A percentile compares a stretch with the other conserved stretches of the same genome.
Evolutionary conservation across 2,113 vertebrate species (phyloP).

Genomic region (Geococcyx californianus): DNA sequence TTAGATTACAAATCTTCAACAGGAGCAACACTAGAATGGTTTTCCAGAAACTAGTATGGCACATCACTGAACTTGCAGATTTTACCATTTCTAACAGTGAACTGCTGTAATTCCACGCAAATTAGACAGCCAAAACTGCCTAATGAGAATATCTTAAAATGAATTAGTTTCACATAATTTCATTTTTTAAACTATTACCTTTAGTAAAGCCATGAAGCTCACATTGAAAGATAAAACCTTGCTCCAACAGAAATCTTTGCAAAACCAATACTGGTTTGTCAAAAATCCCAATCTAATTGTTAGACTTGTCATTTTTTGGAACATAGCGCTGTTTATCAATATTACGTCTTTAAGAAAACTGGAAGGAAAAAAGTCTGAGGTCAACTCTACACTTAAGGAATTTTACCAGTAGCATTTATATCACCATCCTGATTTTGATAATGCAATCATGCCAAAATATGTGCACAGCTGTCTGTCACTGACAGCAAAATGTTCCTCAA

Average conservation of each 20-base stretch:
- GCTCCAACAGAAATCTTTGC: neutral
- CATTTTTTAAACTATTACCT: neutral
- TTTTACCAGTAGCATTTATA: neutral
- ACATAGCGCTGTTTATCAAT: neutral
- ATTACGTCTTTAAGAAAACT: neutral
- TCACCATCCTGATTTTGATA: neutral
- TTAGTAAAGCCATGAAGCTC: neutral
- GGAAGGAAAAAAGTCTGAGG: neutral
- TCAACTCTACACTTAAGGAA: neutral
- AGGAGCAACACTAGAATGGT: neutral
- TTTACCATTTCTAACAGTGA: neutral
- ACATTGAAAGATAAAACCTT: neutral
- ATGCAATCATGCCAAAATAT: neutral
- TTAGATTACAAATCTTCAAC: neutral
- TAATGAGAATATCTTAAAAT: neutral
- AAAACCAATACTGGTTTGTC: neutral
- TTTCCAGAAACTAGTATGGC: neutral
- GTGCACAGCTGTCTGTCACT: neutral
- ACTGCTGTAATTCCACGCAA: neutral
- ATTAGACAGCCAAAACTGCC: neutral
- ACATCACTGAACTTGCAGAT: neutral
- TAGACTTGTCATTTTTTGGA: neutral
- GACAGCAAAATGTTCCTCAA: neutral
- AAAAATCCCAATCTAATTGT: neutral
- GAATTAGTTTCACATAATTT: accelerated